These are phyloP conservation scores for Pherbina coryleti DNA, from an alignment of 2,888 invertebrate genomes.

Conservation along the genomic window DNA sequence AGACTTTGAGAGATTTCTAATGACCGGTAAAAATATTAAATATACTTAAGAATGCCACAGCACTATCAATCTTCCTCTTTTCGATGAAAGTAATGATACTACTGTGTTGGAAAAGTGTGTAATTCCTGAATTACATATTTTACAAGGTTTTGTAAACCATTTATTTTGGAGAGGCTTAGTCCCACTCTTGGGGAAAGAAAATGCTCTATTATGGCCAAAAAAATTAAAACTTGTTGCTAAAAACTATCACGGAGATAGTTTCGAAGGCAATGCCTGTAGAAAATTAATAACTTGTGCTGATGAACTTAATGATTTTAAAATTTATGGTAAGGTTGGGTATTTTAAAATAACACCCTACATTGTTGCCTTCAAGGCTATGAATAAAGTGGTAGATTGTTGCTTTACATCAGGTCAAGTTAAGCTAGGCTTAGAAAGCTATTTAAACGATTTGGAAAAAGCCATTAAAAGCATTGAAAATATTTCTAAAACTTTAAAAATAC, in stretches of 20 bases:
- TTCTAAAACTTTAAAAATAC: no score
- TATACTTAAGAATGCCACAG: not conserved
- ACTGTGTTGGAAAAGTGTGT: not conserved
- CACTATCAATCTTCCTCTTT: not conserved
- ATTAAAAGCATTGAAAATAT: not conserved
- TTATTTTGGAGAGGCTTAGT: no score
- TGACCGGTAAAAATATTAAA: not conserved
- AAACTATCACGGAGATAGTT: not conserved
- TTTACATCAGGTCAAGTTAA: not conserved
- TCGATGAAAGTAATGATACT: not conserved
- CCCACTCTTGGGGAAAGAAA: no score
- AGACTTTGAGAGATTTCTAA: not conserved
- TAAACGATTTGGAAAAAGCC: not conserved
- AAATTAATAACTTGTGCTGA: not conserved
- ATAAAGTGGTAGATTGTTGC: not conserved
- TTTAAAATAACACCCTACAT: not conserved
- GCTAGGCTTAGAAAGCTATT: not conserved
- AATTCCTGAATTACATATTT: not conserved
- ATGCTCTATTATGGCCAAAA: not conserved
- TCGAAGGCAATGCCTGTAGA: not conserved
- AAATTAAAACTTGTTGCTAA: not conserved
- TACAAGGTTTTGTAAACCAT: not conserved
- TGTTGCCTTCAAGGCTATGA: not conserved
- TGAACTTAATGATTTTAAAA: no score
- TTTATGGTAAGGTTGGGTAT: no score